Base-by-base conservation (phyloP, 2,888 invertebrate genomes). In the Synergus laeviventris region DNA sequence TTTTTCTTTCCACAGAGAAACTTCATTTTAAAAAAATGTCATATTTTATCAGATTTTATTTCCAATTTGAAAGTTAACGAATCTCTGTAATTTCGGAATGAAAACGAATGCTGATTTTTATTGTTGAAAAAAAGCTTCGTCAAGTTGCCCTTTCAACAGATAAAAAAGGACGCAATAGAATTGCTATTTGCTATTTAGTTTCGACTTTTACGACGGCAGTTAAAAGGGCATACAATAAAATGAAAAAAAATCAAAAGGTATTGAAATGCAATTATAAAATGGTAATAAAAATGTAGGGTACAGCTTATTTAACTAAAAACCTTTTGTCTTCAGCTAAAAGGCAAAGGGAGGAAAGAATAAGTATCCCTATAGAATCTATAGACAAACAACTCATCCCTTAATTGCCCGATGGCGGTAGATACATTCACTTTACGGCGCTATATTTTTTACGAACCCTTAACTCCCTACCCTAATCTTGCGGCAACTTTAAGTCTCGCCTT, bases 381-480 rank as follows among this genome's bases (percentile, higher is more conserved):
- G 62, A 64, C 62, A 64, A 64, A 64, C 21, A 64, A 64, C 39
- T 64, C 12, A 18, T 2, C n/a, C 39, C 39, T 42, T 39, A 64
- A 64, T 64, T 39, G 62, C 42, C 39, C 3, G 12, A n/a, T 64
- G 18, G 12, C 21, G 18, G 39, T 42, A 39, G 62, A 64, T 64
- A 39, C 9, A 64, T 64, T 38, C 39, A 39, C 12, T 64, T 39
- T 39, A 64, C 62, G 62, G 39, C 18, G 18, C 38, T n/a, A 18
- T 21, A 39, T 39, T 64, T 39, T 39, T 61, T 7, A 2, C 9
- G 31, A 39, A 39, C 39, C 21, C 62, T 64, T 9, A 64, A 61
- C 61, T 36, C n/a, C 16, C 36, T 1, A 36, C 61, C 16, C 36
- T 61, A 61, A 49, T n/a, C 5, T n/a, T 9, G 36, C 36, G 36